Conservation (phyloP, 2,888 invertebrate species). For the Empis livida region DNA sequence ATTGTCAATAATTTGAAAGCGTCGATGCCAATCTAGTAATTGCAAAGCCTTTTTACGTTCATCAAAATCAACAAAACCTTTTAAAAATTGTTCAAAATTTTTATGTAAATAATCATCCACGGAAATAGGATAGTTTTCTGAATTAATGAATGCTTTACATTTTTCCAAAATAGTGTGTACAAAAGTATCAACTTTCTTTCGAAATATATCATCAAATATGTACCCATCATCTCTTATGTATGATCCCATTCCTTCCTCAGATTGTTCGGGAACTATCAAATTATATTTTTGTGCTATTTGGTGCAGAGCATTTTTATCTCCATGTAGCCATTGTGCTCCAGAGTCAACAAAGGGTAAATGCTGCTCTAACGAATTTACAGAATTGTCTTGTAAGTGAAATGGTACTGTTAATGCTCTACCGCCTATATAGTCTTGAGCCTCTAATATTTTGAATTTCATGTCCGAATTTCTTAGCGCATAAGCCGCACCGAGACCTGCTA, state of each 20-base stretch:
- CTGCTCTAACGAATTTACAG: conserved; percentile 39
- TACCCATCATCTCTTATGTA: conserved; percentile 40
- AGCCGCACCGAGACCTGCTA: conserved; percentile 18
- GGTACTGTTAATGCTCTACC: conserved; percentile 38
- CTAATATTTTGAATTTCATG: conserved; percentile 38
- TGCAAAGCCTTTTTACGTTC: conserved; percentile 33
- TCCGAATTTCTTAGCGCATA: conserved; percentile 5
- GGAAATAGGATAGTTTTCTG: conserved; percentile 29
- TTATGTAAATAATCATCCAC: conserved; percentile 34
- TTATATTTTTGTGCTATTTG: conserved; percentile 26
- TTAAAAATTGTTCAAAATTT: neutral
- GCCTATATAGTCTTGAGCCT: conserved; percentile 44
- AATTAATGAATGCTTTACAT: conserved; percentile 36
- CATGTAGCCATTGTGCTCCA: conserved; percentile 36
- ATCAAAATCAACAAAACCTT: conserved; percentile 21
- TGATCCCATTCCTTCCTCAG: conserved; percentile 44
- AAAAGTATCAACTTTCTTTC: conserved; percentile 39
- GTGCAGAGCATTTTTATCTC: conserved; percentile 30
- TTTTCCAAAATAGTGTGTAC: conserved; percentile 38
- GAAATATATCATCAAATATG: conserved; percentile 33
- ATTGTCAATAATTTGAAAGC: conserved; percentile 49
- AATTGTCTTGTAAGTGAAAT: conserved; percentile 27
- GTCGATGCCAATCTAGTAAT: conserved; percentile 46
- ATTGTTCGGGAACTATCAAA: conserved; percentile 23
- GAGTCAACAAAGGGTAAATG: conserved; percentile 20